Base-by-base conservation (phyloP, 1,140 invertebrate species). In the Ericerus pela region DNA sequence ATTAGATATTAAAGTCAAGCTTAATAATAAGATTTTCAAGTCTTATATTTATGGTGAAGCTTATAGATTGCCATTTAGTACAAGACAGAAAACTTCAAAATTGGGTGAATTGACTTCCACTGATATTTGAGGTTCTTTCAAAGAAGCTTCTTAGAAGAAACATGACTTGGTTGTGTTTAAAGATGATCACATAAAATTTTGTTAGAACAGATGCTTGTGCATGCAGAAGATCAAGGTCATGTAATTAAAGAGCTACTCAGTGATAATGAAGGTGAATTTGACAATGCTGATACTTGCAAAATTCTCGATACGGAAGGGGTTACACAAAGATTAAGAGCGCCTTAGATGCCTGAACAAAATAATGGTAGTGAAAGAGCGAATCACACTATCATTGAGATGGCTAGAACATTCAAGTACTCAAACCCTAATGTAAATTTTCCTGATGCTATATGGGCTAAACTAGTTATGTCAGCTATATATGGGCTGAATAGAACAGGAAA, bases 301-400 rank as follows among this genome's bases (percentile, higher is more conserved):
- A 57, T 68, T 24, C 41, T 68, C 10, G 36, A 59, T 18, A 27
- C 22, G 16, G 8, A 24, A 8, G 51, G 20, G 6, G 28, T 52
- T 10, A 6, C n/a, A 14, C 51, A 24, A n/a, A 20, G 10, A 6
- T 4, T 20, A 52, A 11, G 20, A 6, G 22, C 24, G 10, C 10
- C 22, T 28, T 26, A 52, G 20, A 52, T 6, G 6, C 68, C 70
- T 16, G 61, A 72, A 57, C 67, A 72, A 61, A 73, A 74, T 60
- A 69, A 70, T 4, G 60, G 69, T 14, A 64, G 68, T 14, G 70
- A 72, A 53, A 37, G 66, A 30, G 62, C 61, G 30, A 73, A 73
- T 61, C 60, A 69, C 20, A 68, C 65, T 4, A 47, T 71, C 20
- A 43, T 68, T 3, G 67, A 71, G 59, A 64, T 53, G 52, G 68